Evolutionary conservation across 2,113 vertebrate species (phyloP), one percentile per base, ranked within the genome.

Genomic region (Geothlypis trichas): DNA sequence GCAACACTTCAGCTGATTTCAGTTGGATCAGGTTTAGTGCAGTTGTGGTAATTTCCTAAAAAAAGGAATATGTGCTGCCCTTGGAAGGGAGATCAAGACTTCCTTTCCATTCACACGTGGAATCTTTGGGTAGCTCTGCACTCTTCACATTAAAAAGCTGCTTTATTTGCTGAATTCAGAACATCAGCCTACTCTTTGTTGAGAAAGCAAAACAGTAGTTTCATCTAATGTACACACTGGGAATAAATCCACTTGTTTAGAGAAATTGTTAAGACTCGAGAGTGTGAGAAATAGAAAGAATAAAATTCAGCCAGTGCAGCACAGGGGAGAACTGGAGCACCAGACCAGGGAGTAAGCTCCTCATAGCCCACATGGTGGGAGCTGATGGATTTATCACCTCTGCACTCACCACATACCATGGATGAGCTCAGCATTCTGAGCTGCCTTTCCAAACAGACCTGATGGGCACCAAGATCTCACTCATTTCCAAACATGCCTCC

Each of bases 291-390:
- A 66, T 2, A 31, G 46, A 30, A 92, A 44, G 76, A 83, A 76
- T 37, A 77, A 62, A 79, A 66, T 41, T 57, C 8, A 86, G 10
- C 10, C 69, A 80, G 41, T 37, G 10, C 23, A 73, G 17, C 2
- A 0, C n/a, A n/a, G 1, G 42, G 46, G 24, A 58, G 30, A 59
- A n/a, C 37, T n/a, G 46, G 23, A 3, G 2, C n/a, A 11, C 3
- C 37, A 78, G 52, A 46, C 47, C 4, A 16, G 0, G 1, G 35
- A 90, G 35, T 47, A 78, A 75, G 14, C 55, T 63, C 10, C 78
- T 82, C 28, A 14, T 3, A 19, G 6, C 55, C 39, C 65, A 3
- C 1, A 16, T 18, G 61, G 28, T 23, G 33, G 61, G 61, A 87
- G 11, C 15, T 49, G 42, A 46, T 30, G 73, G 77, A 66, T 63